Evolutionary conservation across 2,113 vertebrate genomes (phyloP), one percentile per base, ranked within the genome.

Genomic region (Osmerus mordax): DNA sequence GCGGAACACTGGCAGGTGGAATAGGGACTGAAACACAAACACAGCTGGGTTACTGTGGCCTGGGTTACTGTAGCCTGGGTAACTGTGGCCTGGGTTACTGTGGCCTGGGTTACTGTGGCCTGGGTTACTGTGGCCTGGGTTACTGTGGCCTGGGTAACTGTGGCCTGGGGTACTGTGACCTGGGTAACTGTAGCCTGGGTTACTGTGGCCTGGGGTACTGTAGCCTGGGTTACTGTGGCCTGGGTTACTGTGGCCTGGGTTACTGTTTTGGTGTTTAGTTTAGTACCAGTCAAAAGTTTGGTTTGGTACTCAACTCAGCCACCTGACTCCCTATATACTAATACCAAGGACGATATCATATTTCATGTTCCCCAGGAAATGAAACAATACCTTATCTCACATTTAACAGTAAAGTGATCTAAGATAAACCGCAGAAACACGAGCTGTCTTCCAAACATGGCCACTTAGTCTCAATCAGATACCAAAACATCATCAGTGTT

Each of bases 1-100:
- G 79, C 95, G 94, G 83, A 98, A 99, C 53, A 95, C 94, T 0
- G 95, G 94, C 84, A 99, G 87, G 80, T 99, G 96, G 86, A 98
- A 99, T 58, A 99, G 90, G 18, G 97, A 99, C 97, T 99, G 86
- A 51, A 84, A 84, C 69, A 69, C 64, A 81, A 63, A 77, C 70
- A 68, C 18, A 52, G 11, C 52, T 3, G 23, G 14, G 16, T 29
- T 36, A 36, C 15, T 8, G 62, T 32, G 5, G 18, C 15, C 62
- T 8, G 16, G 25, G 28, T 12, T 3, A 23, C n/a, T 28, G 25
- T 64, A n/a, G 4, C 8, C 15, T 47, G 41, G 41, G 41, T 47
- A 12, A 47, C 41, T 47, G 7, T 47, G 7, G 8, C 7, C 41
- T 47, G 41, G 41, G 41, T 11, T 2, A 47, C 41, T 47, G 41